phyloP scores from a whole-genome alignment of 2,113 vertebrate genomes.

The Callipepla squamata region DNA sequence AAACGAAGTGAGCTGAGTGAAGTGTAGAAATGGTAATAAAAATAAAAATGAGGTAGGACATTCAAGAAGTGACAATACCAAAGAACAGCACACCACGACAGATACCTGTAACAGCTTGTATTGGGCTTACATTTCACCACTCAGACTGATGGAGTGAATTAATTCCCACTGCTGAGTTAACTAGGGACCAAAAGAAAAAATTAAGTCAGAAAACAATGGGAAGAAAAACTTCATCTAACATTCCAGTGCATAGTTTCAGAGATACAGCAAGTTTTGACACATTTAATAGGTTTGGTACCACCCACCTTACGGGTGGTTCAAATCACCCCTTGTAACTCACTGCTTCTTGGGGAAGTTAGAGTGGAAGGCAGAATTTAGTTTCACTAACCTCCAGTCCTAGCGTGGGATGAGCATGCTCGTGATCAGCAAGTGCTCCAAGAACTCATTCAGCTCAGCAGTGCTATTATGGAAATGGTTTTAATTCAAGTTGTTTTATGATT shows the following conservation, averaged over 20 bases:
- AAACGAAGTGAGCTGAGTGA: constrained; percentile 6
- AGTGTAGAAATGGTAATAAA: background rate
- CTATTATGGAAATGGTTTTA: constrained; percentile 19
- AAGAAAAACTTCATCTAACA: background rate
- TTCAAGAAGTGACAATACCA: constrained; percentile 21
- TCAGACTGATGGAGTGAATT: background rate
- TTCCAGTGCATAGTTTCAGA: constrained; percentile 37
- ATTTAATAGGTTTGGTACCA: background rate
- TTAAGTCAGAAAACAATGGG: background rate
- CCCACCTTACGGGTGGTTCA: constrained; percentile 3
- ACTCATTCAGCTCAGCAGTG: constrained; percentile 25
- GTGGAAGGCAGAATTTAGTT: background rate
- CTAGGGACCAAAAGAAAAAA: background rate
- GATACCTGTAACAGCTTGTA: background rate
- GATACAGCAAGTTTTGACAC: background rate
- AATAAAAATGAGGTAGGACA: constrained; percentile 47
- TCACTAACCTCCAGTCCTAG: background rate
- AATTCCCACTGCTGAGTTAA: constrained; percentile 12
- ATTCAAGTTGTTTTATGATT: background rate
- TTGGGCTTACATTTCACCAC: background rate
- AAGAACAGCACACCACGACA: background rate
- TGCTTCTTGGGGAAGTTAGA: background rate
- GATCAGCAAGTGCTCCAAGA: background rate
- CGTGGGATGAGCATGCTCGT: rapidly evolving
- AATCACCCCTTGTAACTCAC: background rate